Conservation (phyloP, 2,113 vertebrate genomes). For the Chascanopsetta lugubris region DNA sequence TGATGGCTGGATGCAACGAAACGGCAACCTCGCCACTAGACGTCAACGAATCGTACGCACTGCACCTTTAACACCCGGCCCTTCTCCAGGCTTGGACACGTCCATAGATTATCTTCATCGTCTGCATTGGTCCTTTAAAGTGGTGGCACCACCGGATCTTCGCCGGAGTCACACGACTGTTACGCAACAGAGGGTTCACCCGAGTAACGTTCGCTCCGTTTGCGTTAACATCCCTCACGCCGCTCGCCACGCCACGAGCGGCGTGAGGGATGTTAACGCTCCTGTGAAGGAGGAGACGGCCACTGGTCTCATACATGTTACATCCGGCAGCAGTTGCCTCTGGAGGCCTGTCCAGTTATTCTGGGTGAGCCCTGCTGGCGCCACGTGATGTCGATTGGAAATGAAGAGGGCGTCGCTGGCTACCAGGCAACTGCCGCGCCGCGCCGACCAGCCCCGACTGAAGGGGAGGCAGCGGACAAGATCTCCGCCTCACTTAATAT, state of each 20-base stretch:
- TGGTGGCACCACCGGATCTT: conserved; percentile 5
- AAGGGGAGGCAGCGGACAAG: conserved; percentile 42
- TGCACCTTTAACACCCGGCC: too few species aligned
- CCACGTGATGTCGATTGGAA: conserved; percentile 63
- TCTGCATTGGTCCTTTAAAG: conserved; percentile 16
- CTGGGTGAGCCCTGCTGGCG: conserved; percentile 60
- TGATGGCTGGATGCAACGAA: too few species aligned
- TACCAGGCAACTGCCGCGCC: conserved; percentile 67
- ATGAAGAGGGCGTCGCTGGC: conserved; percentile 52
- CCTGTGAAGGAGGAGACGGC: conserved; percentile 41
- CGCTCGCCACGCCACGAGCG: conserved; percentile 15
- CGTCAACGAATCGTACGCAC: too few species aligned
- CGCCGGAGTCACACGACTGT: conserved; percentile 5
- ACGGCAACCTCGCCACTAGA: too few species aligned
- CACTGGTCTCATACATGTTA: conserved; percentile 46
- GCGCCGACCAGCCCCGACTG: conserved; percentile 31
- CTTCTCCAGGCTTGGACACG: conserved; percentile 27
- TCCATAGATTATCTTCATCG: conserved; percentile 6
- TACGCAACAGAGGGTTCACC: conserved; percentile 22
- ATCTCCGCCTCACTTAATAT: conserved; percentile 35
- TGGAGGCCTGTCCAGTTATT: conserved; percentile 65
- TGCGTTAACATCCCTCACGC: conserved; percentile 17
- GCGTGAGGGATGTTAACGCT: too few species aligned
- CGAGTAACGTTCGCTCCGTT: conserved; percentile 9
- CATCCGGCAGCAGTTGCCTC: conserved; percentile 53